phyloP scores from a whole-genome alignment of 2,888 invertebrate species.

The Athalia circularis region DNA sequence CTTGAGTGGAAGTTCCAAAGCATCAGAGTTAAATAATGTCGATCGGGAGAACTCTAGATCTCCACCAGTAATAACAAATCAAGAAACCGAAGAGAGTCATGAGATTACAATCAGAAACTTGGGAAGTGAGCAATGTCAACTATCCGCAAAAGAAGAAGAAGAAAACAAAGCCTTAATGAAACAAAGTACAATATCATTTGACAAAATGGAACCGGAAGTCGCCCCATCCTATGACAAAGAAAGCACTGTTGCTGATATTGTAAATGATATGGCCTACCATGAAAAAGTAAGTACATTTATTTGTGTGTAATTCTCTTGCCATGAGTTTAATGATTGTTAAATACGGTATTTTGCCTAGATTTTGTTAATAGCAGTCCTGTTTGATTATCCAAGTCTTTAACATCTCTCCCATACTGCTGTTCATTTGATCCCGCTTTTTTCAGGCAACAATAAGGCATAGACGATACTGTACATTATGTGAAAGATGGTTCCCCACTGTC shows the following conservation, averaged over 20 bases:
- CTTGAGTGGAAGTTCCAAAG: slow-evolving; percentile 56
- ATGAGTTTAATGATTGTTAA: background rate
- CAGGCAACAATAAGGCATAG: slow-evolving; percentile 71
- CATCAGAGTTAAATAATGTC: slow-evolving; percentile 47
- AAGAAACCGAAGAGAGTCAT: slow-evolving; percentile 52
- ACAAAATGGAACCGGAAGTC: slow-evolving; percentile 7
- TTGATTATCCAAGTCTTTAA: too few species aligned
- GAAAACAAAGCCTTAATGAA: background rate
- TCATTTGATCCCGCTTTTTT: background rate
- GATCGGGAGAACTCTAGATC: slow-evolving; percentile 67
- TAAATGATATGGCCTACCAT: slow-evolving; percentile 69
- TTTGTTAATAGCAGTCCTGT: too few species aligned
- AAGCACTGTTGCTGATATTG: slow-evolving; percentile 67
- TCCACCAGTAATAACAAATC: slow-evolving; percentile 69
- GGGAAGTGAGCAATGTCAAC: background rate
- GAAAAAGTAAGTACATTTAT: slow-evolving; percentile 64
- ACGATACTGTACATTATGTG: slow-evolving; percentile 71
- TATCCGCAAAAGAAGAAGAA: background rate
- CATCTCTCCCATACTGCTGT: too few species aligned
- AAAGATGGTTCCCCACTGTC: slow-evolving; percentile 71
- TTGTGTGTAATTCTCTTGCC: background rate
- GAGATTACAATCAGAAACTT: background rate
- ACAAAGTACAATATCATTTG: background rate
- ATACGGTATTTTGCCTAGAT: too few species aligned
- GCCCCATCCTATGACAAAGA: slow-evolving; percentile 47